A percentile compares a stretch with the other conserved stretches of the same genome.
Conservation (phyloP, 2,888 invertebrate genomes). For the Athrips mouffetella region DNA sequence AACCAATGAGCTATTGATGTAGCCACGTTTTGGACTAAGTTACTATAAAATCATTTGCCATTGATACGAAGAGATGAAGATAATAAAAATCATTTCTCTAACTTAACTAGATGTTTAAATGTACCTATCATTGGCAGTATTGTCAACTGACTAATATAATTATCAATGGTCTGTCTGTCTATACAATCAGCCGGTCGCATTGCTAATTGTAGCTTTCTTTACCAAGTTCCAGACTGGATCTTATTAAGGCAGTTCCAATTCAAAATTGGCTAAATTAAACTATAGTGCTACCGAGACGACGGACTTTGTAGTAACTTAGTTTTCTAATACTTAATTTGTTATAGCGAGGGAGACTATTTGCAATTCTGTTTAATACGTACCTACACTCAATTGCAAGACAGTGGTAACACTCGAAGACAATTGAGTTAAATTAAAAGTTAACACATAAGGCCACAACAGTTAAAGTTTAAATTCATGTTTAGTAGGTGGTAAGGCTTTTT, state of each 20-base stretch:
- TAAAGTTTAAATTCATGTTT: no score
- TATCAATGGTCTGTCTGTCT: slow-evolving; percentile 45
- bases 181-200: slow-evolving; percentile 54
- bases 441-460: no score
- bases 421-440: no score
- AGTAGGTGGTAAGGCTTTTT: no score
- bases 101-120: no score
- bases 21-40: no score
- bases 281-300: slow-evolving; percentile 20
- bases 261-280: slow-evolving; percentile 37
- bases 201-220: slow-evolving; percentile 63
- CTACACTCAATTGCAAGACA: no score
- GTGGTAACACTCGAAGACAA: no score
- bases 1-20: no score
- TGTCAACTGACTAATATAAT: slow-evolving; percentile 54
- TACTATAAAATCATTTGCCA: no score
- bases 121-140: slow-evolving; percentile 19
- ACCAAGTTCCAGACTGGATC: slow-evolving; percentile 37
- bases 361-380: background rate
- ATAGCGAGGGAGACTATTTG: background rate
- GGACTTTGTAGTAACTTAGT: background rate
- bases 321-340: background rate
- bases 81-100: background rate
- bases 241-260: slow-evolving; percentile 35
- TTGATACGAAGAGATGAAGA: no score